Conservation (phyloP, 1,140 invertebrate genomes). For the Lepidurus apus region DNA sequence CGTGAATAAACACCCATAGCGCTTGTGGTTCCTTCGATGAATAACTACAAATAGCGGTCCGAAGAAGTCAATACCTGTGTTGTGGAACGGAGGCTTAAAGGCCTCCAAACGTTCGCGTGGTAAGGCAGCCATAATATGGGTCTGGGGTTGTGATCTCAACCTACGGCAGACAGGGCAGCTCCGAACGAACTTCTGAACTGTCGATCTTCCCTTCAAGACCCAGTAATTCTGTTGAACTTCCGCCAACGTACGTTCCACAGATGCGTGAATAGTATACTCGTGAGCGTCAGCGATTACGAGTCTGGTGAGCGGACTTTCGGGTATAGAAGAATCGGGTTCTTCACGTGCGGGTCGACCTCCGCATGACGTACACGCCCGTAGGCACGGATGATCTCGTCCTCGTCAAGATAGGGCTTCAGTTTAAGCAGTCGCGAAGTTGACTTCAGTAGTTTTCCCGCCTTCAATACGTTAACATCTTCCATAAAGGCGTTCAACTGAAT, state of each 20-base stretch:
- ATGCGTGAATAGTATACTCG: conserved; percentile 12
- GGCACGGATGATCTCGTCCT: neutral
- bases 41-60: conserved; percentile 35
- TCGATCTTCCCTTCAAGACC: conserved; percentile 26
- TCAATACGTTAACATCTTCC: neutral
- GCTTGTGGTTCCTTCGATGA: conserved; percentile 36
- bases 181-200: conserved; percentile 26
- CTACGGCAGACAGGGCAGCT: conserved; percentile 36
- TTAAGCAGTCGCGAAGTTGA: neutral
- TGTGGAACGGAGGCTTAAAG: conserved; percentile 15
- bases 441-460: neutral
- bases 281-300: conserved; percentile 26
- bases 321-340: conserved; percentile 12
- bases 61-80: conserved; percentile 35
- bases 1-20: conserved; percentile 40
- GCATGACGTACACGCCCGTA: neutral
- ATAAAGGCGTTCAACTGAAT: neutral
- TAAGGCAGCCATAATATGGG: conserved; percentile 29
- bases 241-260: conserved; percentile 17
- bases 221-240: conserved; percentile 30
- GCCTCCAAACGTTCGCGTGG: neutral
- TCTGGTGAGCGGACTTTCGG: neutral
- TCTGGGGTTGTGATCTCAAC: conserved; percentile 29
- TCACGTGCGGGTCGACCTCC: neutral
- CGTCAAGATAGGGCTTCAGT: neutral